phyloP scores from a whole-genome alignment of 1,140 invertebrate genomes.

The Rhopalosiphum padi region DNA sequence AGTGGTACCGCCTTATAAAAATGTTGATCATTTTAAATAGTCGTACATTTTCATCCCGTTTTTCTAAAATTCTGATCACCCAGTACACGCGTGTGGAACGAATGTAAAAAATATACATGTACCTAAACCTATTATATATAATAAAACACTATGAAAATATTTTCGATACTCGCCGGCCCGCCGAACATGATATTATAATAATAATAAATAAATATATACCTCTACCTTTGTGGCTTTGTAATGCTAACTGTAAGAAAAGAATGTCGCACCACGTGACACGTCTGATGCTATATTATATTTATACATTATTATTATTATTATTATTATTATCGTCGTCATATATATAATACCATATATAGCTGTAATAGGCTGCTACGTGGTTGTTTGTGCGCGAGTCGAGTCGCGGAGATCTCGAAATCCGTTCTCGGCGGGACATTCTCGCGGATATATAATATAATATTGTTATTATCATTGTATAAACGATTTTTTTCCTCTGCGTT shows the following conservation, averaged over 20 bases:
- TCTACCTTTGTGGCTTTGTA: background rate
- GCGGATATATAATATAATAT: conserved; percentile 28
- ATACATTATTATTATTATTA: conserved; percentile 23
- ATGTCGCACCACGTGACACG: conserved; percentile 21
- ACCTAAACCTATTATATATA: background rate
- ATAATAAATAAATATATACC: background rate
- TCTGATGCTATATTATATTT: background rate
- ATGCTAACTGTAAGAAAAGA: background rate
- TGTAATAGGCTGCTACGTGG: background rate
- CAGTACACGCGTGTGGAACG: background rate
- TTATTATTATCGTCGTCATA: background rate
- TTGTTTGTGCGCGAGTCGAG: background rate
- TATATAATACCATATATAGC: background rate
- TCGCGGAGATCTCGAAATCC: background rate
- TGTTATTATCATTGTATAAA: background rate
- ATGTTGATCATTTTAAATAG: background rate
- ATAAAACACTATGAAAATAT: background rate
- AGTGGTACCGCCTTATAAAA: background rate
- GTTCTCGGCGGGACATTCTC: conserved; percentile 47
- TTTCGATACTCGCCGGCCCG: background rate
- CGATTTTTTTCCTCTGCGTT: background rate
- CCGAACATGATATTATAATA: background rate
- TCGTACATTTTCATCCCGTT: background rate
- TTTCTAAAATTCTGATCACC: background rate
- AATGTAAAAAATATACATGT: background rate